Evolutionary conservation across 2,113 vertebrate genomes (phyloP), one percentile per base, ranked within the genome.

Genomic region (Agelaius phoeniceus): DNA sequence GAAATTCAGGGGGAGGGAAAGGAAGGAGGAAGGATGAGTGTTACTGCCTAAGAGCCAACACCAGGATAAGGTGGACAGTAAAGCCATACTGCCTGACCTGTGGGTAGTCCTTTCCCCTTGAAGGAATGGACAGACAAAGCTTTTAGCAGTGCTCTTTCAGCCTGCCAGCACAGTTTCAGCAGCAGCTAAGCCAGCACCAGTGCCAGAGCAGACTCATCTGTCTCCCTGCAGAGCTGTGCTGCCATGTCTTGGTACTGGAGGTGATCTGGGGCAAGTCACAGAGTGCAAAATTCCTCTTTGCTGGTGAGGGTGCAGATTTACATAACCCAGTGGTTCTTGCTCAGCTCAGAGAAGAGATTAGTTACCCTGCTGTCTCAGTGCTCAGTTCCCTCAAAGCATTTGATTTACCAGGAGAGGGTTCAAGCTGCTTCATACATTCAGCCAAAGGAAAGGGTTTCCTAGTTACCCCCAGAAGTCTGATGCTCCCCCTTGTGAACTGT

Each of bases 211-310:
- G 48, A 15, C 31, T 62, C 1, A 4, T 13, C 59, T 12, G 15
- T n/a, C 59, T 28, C 27, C 2, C 21, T 74, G 39, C 62, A 41
- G 15, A 14, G 4, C 43, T 54, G 30, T 15, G 46, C 31, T 15
- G 43, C 48, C 35, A 2, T 6, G 19, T 9, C 58, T 28, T 30
- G 23, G 44, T 52, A 28, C 27, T 43, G 5, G 20, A 52, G 22
- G 28, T n/a, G 39, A 39, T 6, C 26, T 51, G 58, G 33, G 44
- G 22, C 49, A 21, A 4, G 10, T 3, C 48, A 52, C 2, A 21
- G 31, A 67, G 3, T 1, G 12, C 5, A 0, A n/a, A 31, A 9
- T 1, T 35, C 30, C n/a, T 72, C 54, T n/a, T 4, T 59, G 76
- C 41, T 69, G 81, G 33, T 31, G 59, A 37, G 68, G 51, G 13